Percentiles rank a stretch among this genome's conserved stretches.
Evolutionary conservation across 2,113 vertebrate genomes (phyloP).

Genomic region (Jaculus jaculus): DNA sequence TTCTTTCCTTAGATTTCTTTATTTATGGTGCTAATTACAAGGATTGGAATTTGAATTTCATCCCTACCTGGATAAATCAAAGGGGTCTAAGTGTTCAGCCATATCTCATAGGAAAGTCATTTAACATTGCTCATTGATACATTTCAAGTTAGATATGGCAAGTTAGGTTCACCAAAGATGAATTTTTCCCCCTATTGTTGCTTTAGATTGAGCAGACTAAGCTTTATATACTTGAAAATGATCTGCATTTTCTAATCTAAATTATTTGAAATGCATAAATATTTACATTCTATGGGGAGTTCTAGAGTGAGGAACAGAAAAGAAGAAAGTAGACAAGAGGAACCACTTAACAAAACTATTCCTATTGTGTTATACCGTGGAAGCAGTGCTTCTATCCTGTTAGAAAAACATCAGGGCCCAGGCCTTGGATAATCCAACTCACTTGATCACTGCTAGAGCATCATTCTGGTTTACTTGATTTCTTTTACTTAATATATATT

Average conservation of each 20-base stretch:
- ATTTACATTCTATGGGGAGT: neutral
- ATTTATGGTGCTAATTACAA: constrained; percentile 42
- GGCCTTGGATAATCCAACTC: neutral
- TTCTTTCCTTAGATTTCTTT: neutral
- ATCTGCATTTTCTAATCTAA: neutral
- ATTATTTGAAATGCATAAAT: constrained; percentile 1
- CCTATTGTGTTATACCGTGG: neutral
- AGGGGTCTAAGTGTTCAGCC: neutral
- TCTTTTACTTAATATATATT: neutral
- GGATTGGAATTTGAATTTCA: neutral
- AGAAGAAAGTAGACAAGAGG: neutral
- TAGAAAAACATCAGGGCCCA: neutral
- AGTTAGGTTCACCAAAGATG: neutral
- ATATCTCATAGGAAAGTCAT: neutral
- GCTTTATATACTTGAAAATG: neutral
- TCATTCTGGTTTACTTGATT: neutral
- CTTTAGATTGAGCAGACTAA: neutral
- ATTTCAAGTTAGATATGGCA: neutral
- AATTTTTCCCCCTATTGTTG: neutral
- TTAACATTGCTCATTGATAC: neutral
- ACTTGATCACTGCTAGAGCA: neutral
- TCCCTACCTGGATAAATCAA: neutral
- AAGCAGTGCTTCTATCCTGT: neutral
- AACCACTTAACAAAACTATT: neutral
- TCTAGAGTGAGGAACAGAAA: neutral